phyloP scores from a whole-genome alignment of 2,113 vertebrate species.

The Tachycineta bicolor region DNA sequence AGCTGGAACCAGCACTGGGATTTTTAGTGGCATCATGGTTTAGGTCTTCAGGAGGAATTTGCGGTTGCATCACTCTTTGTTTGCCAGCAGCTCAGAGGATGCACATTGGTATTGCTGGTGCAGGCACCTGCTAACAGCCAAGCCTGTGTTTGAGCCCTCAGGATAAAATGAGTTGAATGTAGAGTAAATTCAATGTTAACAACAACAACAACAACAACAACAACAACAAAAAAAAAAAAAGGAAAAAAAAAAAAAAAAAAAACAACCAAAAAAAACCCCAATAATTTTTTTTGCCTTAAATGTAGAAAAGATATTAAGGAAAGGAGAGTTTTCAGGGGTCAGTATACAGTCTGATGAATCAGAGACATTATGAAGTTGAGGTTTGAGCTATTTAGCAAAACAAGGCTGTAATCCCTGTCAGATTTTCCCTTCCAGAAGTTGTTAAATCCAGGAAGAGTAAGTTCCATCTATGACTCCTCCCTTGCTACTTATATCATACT shows the following conservation, averaged over 20 bases:
- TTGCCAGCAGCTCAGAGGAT: background rate
- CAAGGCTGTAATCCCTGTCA: background rate
- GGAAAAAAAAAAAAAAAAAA: too few relatives aligned
- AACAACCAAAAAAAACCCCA: accelerated
- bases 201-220: too few relatives aligned
- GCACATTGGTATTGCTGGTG: background rate
- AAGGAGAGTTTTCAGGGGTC: background rate
- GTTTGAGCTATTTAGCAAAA: background rate
- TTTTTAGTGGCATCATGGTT: background rate
- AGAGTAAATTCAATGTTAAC: background rate
- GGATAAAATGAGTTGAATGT: background rate
- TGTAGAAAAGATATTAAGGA: background rate
- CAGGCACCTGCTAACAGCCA: background rate
- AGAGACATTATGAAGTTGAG: background rate
- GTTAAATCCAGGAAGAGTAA: background rate
- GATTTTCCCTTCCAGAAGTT: background rate
- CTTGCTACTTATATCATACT: background rate
- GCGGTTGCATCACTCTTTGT: background rate
- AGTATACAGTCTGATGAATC: background rate
- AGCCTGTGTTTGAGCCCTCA: background rate
- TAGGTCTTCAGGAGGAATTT: background rate
- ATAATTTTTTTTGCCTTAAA: background rate
- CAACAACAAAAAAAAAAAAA: too few relatives aligned
- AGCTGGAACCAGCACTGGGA: background rate
- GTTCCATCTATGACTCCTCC: background rate